A percentile compares a stretch with the other conserved stretches of the same genome.
Conservation (phyloP, 2,888 invertebrate species). For the Sturmia bella region DNA sequence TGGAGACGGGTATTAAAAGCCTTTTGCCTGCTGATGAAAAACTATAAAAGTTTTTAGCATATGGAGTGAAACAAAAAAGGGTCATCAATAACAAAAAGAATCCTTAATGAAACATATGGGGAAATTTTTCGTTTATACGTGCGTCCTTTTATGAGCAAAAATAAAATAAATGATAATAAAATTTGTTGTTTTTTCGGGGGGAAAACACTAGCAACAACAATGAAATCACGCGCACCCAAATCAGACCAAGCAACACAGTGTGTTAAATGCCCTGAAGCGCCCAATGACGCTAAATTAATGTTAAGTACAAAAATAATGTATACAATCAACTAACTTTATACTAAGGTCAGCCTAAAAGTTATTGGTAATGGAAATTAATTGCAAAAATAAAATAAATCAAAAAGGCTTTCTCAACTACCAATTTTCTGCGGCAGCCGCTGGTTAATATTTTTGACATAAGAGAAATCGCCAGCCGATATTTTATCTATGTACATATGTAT, state of each 20-base stretch:
- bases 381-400: too few relatives aligned
- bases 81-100: constrained; percentile 25
- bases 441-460: too few relatives aligned
- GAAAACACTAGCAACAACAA: constrained; percentile 1
- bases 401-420: too few relatives aligned
- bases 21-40: background rate
- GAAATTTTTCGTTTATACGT: background rate
- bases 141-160: constrained; percentile 16
- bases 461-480: too few relatives aligned
- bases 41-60: constrained; percentile 6
- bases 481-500: too few relatives aligned
- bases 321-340: background rate
- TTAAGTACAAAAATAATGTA: constrained; percentile 8
- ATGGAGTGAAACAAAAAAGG: constrained; percentile 20
- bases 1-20: constrained; percentile 8
- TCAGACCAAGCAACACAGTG: constrained; percentile 65
- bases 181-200: constrained; percentile 26
- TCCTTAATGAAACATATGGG: constrained; percentile 29
- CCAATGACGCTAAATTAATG: constrained; percentile 48
- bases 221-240: background rate
- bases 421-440: too few relatives aligned
- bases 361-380: background rate
- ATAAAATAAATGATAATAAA: constrained; percentile 14
- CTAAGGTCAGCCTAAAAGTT: background rate
- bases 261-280: constrained; percentile 69